These are phyloP conservation scores for Aleiodes testaceus DNA, from an alignment of 2,888 invertebrate species.

Conservation along the genomic window DNA sequence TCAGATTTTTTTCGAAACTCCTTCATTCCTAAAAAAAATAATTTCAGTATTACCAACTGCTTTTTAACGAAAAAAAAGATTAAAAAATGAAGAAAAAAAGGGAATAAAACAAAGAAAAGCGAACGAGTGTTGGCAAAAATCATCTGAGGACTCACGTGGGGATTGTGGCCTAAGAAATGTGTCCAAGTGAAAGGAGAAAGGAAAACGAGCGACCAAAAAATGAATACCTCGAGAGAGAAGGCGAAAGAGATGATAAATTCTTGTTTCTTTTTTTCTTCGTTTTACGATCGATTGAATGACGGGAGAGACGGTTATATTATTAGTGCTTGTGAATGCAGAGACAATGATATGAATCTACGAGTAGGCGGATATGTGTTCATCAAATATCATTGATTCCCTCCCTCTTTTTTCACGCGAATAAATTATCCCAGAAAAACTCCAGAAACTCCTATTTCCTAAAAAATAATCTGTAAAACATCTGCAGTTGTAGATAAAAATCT, in stretches of 20 bases:
- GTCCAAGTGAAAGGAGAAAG: constrained; percentile 37
- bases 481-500: too few species aligned
- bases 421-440: too few species aligned
- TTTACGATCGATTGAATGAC: constrained; percentile 20
- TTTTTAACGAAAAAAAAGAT: too few species aligned
- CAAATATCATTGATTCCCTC: not conserved
- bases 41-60: not conserved
- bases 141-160: not conserved
- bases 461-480: too few species aligned
- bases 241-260: constrained; percentile 17
- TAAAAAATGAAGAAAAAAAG: not conserved
- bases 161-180: constrained; percentile 14
- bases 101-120: not conserved
- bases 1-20: too few species aligned
- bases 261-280: constrained; percentile 5
- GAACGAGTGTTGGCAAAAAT: constrained; percentile 4
- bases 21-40: not conserved
- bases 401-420: not conserved
- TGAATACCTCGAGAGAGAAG: constrained; percentile 23
- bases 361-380: not conserved
- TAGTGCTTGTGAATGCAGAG: constrained; percentile 1
- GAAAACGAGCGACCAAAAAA: constrained; percentile 31
- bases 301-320: constrained; percentile 8
- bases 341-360: not conserved
- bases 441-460: too few species aligned